These are phyloP conservation scores for Rhombomys opimus DNA, from an alignment of 2,113 vertebrate genomes.

Conservation along the genomic window DNA sequence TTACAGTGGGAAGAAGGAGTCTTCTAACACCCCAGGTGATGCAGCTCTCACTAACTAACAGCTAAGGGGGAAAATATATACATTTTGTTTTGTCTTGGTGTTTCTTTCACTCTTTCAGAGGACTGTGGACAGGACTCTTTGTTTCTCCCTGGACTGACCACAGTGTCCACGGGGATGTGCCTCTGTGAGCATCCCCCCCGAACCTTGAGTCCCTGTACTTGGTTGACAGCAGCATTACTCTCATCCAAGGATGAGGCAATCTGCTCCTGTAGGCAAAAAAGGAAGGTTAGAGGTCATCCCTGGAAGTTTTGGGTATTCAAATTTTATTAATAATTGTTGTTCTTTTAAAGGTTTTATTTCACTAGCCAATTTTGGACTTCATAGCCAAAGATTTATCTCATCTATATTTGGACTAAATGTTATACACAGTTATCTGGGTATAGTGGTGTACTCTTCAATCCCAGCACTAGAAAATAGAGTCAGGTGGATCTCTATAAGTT, in stretches of 20 bases:
- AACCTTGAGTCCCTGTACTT: neutral
- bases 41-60: neutral
- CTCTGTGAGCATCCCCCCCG: too few relatives aligned
- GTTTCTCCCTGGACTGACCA: neutral
- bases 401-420: neutral
- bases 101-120: neutral
- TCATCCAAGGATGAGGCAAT: neutral
- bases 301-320: neutral
- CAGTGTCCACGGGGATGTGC: neutral
- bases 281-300: neutral
- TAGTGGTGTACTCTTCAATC: neutral
- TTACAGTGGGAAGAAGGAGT: neutral
- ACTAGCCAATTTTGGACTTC: slow-evolving; percentile 3
- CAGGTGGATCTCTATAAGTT: neutral
- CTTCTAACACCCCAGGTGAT: neutral
- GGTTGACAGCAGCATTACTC: neutral
- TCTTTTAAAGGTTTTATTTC: neutral
- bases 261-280: neutral
- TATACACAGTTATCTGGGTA: neutral
- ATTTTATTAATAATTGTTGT: neutral
- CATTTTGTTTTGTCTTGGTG: neutral
- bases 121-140: neutral
- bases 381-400: neutral
- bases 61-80: neutral
- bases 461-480: neutral